A percentile compares a stretch with the other conserved stretches of the same genome.
These are phyloP conservation scores for Steatocranus sp. DNA, from an alignment of 2,797 vertebrate genomes.

Conservation along the genomic window DNA sequence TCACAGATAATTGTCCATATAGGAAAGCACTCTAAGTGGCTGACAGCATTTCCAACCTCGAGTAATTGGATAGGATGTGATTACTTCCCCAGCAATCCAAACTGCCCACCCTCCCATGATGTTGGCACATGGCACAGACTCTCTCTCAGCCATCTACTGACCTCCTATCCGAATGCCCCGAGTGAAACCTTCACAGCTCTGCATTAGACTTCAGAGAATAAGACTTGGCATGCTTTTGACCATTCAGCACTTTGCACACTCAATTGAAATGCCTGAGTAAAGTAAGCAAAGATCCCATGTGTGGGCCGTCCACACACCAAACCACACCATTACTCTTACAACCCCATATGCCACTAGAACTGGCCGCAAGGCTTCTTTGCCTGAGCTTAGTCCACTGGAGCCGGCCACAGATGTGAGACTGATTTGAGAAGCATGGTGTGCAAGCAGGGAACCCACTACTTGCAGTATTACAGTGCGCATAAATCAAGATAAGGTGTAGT, in stretches of 20 bases:
- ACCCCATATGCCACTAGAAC: constrained; percentile 56
- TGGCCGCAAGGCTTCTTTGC: constrained; percentile 42
- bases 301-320: constrained; percentile 71
- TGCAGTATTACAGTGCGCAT: constrained; percentile 24
- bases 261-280: constrained; percentile 66
- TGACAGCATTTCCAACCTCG: constrained; percentile 63
- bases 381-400: constrained; percentile 25
- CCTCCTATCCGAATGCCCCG: constrained; percentile 40
- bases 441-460: constrained; percentile 27
- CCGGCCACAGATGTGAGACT: constrained; percentile 41
- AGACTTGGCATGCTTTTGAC: constrained; percentile 53
- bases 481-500: constrained; percentile 10
- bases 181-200: constrained; percentile 30
- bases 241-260: constrained; percentile 67
- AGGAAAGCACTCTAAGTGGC: constrained; percentile 49
- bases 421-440: constrained; percentile 51
- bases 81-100: constrained; percentile 66
- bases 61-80: constrained; percentile 69
- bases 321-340: constrained; percentile 75
- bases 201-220: constrained; percentile 60
- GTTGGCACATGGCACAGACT: constrained; percentile 35
- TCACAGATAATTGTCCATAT: constrained; percentile 55
- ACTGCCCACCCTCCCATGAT: constrained; percentile 37
- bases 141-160: constrained; percentile 34
- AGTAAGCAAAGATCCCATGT: constrained; percentile 74